Evolutionary conservation across 2,888 invertebrate genomes (phyloP).

Genomic region (Notodonta ziczac): DNA sequence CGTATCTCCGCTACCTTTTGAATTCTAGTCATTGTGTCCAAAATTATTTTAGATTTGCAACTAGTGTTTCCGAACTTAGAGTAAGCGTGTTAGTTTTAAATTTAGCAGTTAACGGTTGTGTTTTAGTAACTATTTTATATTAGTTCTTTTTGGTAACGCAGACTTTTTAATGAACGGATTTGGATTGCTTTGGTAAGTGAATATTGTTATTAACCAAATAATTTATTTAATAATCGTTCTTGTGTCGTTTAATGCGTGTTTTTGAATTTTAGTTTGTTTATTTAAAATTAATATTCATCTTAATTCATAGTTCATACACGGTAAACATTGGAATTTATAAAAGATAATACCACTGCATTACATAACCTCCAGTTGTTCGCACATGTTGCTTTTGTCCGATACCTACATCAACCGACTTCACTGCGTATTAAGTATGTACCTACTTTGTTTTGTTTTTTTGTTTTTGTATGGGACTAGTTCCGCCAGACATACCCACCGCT

Average conservation of each 20-base stretch:
- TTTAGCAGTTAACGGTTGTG: constrained; percentile 51
- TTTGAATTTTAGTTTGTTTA: background rate
- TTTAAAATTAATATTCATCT: background rate
- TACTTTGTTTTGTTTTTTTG: no score
- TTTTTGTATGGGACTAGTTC: no score
- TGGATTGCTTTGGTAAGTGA: constrained; percentile 78
- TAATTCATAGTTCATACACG: background rate
- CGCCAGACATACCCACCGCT: no score
- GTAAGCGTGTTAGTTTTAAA: constrained; percentile 52
- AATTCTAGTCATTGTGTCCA: constrained; percentile 82
- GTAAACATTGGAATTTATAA: background rate
- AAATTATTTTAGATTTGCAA: constrained; percentile 57
- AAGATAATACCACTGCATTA: background rate
- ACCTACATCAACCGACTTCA: background rate
- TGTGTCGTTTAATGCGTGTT: background rate
- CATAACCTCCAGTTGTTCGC: background rate
- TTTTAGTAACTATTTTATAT: constrained; percentile 33
- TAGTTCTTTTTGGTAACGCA: constrained; percentile 36
- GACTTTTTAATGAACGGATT: constrained; percentile 79
- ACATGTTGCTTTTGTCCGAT: background rate
- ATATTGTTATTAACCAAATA: background rate
- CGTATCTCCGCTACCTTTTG: constrained; percentile 66
- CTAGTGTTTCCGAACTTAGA: constrained; percentile 52
- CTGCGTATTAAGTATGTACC: background rate
- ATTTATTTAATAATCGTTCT: background rate